Evolutionary conservation across 2,113 vertebrate species (phyloP), one percentile per base, ranked within the genome.

Genomic region (Cyrtonyx montezumae): DNA sequence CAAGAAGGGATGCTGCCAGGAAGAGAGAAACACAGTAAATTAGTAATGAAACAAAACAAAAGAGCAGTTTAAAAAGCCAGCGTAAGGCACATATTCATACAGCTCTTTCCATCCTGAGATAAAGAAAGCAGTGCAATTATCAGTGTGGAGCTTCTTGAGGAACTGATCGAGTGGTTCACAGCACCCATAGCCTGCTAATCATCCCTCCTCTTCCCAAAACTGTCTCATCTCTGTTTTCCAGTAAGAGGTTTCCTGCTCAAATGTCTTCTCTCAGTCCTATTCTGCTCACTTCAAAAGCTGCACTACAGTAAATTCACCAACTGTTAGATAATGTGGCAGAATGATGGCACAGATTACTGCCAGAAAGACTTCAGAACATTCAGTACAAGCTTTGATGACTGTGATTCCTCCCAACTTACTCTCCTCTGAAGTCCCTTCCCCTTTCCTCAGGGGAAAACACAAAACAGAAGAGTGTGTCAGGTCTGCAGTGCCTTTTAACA

Each of bases 1-100:
- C 98, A 99, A 97, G 98, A 99, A 99, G 21, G 99, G 99, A 97
- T 99, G 99, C 99, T 99, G 97, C 67, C 91, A 95, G 71, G 66
- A 75, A 94, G 37, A 95, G 25, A 88, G 37, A 94, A 81, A 97
- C 28, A 70, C 3, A 18, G 63, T 53, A 6, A n/a, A 58, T 87
- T 55, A 78, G 68, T 59, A 22, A 40, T 12, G 12, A 40, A 43
- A 48, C 80, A 11, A 20, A 22, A 40, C 40, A 40, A 40, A 43
- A 48, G 78, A 11, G 18, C 0, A 0, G 8, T 65, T 94, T 19
- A 10, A 83, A 79, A 67, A 56, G 79, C 40, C 59, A 19, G 11
- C 18, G 21, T 43, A 82, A 83, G 36, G 22, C 34, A 49, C 8
- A 4, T 3, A 22, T 45, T 59, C 45, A 66, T 49, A 61, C 17